Percentiles rank a stretch among this genome's conserved stretches.
Conservation (phyloP, 2,113 vertebrate species). For the Oriolus oriolus region DNA sequence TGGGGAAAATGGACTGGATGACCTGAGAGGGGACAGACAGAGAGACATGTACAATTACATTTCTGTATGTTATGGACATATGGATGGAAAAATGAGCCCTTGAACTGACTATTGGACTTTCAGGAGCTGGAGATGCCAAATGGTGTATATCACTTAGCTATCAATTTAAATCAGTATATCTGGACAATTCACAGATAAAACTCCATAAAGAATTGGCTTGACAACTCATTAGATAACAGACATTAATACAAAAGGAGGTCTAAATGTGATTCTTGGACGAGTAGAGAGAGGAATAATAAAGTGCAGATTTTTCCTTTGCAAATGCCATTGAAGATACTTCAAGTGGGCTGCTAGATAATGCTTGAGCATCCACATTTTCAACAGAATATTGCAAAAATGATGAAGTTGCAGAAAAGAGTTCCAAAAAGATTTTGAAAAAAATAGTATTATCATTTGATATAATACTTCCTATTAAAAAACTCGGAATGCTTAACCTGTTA, state of each 20-base stretch:
- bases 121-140: not conserved
- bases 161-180: not conserved
- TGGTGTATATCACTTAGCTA: not conserved
- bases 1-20: not conserved
- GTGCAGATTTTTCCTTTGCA: not conserved
- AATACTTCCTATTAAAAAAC: not conserved
- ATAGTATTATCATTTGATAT: not conserved
- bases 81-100: not conserved
- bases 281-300: not conserved
- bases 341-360: not conserved
- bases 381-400: not conserved
- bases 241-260: not conserved
- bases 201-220: not conserved
- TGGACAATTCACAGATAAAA: not conserved
- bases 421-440: not conserved
- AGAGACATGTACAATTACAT: not conserved
- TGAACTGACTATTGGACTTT: not conserved
- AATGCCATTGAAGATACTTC: not conserved
- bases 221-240: not conserved
- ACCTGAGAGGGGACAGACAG: not conserved
- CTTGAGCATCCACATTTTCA: fast-evolving
- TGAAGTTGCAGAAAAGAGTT: not conserved
- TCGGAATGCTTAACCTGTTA: not conserved
- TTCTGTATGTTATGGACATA: not conserved
- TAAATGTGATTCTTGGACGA: not conserved